Evolutionary conservation across 2,888 invertebrate genomes (phyloP).

Genomic region (Tetranychus piercei): DNA sequence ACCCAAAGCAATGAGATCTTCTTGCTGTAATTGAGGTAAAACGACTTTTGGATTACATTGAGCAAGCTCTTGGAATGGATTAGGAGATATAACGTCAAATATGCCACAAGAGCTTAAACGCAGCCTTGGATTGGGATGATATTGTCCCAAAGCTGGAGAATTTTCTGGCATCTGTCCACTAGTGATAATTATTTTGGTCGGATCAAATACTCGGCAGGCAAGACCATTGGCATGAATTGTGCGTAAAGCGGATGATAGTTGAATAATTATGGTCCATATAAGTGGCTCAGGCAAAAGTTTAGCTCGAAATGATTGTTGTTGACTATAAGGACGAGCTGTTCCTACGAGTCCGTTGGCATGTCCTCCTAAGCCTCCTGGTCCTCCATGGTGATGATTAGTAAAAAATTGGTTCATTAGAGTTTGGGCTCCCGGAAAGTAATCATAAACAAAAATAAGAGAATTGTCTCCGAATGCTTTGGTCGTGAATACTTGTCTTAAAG

Average conservation of each 20-base stretch:
- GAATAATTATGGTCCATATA: slow-evolving; percentile 87
- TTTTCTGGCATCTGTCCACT: slow-evolving; percentile 6
- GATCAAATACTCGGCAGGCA: slow-evolving; percentile 66
- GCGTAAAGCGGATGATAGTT: slow-evolving; percentile 76
- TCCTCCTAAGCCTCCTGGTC: slow-evolving; percentile 29
- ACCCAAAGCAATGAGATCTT: slow-evolving; percentile 77
- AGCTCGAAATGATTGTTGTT: slow-evolving; percentile 48
- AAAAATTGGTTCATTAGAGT: slow-evolving; percentile 46
- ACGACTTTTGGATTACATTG: slow-evolving; percentile 15
- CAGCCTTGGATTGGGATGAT: slow-evolving; percentile 39
- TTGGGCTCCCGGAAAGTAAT: slow-evolving; percentile 76
- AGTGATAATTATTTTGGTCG: slow-evolving; percentile 69
- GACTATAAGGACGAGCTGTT: slow-evolving; percentile 57
- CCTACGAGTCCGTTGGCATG: slow-evolving; percentile 43
- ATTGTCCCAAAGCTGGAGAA: background rate
- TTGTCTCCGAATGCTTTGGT: slow-evolving; percentile 90
- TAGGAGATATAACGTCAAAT: slow-evolving; percentile 50
- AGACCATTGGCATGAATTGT: slow-evolving; percentile 64
- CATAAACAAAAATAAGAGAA: slow-evolving; percentile 87
- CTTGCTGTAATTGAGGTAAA: slow-evolving; percentile 45
- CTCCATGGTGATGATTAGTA: slow-evolving; percentile 13
- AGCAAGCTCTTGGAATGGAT: slow-evolving; percentile 2
- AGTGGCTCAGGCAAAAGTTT: slow-evolving; percentile 62
- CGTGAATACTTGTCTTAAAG: slow-evolving; percentile 74
- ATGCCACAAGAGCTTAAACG: slow-evolving; percentile 62